Percentiles rank a stretch among this genome's conserved stretches.
These are phyloP conservation scores for Dendrocopos noguchii DNA, from an alignment of 2,113 vertebrate genomes.

Conservation along the genomic window DNA sequence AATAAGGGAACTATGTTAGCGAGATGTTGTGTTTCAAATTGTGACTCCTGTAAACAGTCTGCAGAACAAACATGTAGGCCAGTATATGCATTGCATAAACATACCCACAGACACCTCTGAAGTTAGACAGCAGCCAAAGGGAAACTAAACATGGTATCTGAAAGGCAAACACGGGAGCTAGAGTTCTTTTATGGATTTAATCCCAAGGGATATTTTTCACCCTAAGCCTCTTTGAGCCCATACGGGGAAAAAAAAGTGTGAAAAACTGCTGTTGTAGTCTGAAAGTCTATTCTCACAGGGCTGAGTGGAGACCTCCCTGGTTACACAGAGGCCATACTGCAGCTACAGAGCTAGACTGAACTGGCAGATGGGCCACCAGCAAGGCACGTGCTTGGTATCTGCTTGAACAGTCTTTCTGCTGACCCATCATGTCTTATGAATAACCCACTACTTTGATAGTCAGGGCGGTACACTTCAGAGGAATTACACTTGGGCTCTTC, in stretches of 20 bases:
- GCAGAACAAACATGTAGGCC: neutral
- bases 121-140: neutral
- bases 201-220: neutral
- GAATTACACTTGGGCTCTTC: neutral
- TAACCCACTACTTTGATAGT: neutral
- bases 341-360: neutral
- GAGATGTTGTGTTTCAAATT: neutral
- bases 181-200: conserved; percentile 8
- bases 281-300: neutral
- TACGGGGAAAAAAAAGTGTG: neutral
- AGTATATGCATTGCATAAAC: neutral
- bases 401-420: neutral
- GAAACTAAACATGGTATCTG: neutral
- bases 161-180: neutral
- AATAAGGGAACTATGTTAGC: neutral
- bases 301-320: neutral
- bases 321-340: neutral
- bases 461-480: neutral
- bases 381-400: neutral
- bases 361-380: neutral
- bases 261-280: neutral
- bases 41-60: neutral
- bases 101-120: neutral
- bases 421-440: neutral
- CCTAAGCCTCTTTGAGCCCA: neutral